Conservation (phyloP, 2,113 vertebrate genomes). For the Rhea americana region DNA sequence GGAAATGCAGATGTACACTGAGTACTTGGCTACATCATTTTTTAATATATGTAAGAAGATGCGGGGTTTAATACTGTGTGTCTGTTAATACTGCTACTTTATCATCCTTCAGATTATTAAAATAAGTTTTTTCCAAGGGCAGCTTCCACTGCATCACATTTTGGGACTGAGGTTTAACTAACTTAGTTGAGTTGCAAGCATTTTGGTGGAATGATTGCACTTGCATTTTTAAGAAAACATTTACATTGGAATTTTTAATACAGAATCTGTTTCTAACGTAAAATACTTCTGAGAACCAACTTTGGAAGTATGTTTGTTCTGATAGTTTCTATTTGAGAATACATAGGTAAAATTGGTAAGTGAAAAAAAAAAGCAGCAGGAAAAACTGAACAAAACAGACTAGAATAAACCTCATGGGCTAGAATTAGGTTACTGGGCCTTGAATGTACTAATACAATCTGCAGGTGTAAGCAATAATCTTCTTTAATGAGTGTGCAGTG, state of each 20-base stretch:
- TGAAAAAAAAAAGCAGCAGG: not conserved
- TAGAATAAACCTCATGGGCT: not conserved
- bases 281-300: not conserved
- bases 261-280: not conserved
- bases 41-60: not conserved
- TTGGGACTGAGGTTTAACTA: not conserved
- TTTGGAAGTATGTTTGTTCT: not conserved
- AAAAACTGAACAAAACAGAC: not conserved
- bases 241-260: not conserved
- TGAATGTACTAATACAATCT: not conserved
- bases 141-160: not conserved
- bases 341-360: not conserved
- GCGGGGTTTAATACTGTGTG: no score
- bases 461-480: not conserved
- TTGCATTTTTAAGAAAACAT: not conserved
- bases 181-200: not conserved
- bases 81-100: no score
- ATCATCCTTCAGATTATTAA: not conserved
- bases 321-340: not conserved
- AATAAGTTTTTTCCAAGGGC: not conserved
- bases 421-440: not conserved
- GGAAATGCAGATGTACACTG: not conserved
- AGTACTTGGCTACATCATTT: fast-evolving
- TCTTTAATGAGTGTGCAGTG: not conserved
- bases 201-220: not conserved